A percentile compares a stretch with the other conserved stretches of the same genome.
Evolutionary conservation across 2,797 vertebrate genomes (phyloP).

Genomic region (Lepus oiostolus): DNA sequence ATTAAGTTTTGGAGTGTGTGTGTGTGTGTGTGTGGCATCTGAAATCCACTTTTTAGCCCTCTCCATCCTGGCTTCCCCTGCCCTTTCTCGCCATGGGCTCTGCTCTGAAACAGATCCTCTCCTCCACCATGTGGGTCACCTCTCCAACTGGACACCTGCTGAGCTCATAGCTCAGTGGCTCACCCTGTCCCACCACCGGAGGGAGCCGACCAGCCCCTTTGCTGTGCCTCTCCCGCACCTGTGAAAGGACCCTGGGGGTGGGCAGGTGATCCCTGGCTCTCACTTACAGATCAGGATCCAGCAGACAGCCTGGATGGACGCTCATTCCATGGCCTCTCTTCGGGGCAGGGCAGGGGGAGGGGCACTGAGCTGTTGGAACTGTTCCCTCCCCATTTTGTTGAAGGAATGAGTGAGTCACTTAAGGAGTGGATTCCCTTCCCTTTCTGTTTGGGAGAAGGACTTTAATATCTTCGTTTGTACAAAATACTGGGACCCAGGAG

Average conservation of each 20-base stretch:
- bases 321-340: not conserved
- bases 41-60: not conserved
- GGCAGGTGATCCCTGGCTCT: not conserved
- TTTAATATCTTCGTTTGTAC: not conserved
- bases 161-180: not conserved
- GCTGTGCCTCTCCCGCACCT: not conserved
- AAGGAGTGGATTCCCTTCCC: not conserved
- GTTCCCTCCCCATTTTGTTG: not conserved
- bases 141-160: not conserved
- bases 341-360: not conserved
- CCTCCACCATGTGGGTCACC: rapidly evolving
- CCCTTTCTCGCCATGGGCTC: not conserved
- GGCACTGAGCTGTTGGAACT: too few species aligned
- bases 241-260: not conserved
- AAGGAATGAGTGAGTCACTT: not conserved
- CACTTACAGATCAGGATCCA: too few species aligned
- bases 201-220: not conserved
- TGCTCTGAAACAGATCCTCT: not conserved
- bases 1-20: not conserved
- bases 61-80: not conserved
- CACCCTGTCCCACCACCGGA: not conserved
- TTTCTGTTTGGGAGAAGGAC: not conserved
- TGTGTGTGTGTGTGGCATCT: not conserved
- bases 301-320: not conserved
- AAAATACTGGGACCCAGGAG: not conserved